These are phyloP conservation scores for Okamejei kenojei DNA, from an alignment of 2,797 vertebrate species.

Conservation along the genomic window DNA sequence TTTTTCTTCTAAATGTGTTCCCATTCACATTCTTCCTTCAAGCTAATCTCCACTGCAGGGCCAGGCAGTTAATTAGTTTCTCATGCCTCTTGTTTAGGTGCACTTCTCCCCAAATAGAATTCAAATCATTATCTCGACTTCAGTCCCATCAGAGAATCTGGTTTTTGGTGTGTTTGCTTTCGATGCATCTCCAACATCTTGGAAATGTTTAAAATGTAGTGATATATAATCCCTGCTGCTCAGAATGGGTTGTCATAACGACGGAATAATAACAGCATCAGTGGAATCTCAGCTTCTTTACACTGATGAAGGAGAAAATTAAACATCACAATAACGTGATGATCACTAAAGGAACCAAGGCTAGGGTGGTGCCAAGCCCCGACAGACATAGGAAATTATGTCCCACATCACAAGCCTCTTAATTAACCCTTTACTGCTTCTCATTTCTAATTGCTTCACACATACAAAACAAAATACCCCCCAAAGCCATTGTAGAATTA, in stretches of 20 bases:
- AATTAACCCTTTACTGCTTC: neutral
- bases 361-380: neutral
- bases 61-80: neutral
- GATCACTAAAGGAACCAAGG: neutral
- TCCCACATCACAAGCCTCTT: neutral
- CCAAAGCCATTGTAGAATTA: no score
- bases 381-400: neutral
- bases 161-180: neutral
- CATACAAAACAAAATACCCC: neutral
- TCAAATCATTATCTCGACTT: neutral
- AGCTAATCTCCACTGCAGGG: constrained; percentile 15
- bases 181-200: neutral
- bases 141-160: constrained; percentile 6
- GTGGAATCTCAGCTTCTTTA: neutral
- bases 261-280: neutral
- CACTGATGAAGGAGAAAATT: constrained; percentile 23
- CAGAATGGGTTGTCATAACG: neutral
- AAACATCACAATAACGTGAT: neutral
- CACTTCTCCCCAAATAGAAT: neutral
- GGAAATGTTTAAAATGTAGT: constrained; percentile 4
- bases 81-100: neutral
- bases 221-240: neutral
- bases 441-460: neutral
- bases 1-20: neutral
- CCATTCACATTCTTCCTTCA: neutral